phyloP scores from a whole-genome alignment of 2,888 invertebrate genomes.

The Lasioglossum malachurum region DNA sequence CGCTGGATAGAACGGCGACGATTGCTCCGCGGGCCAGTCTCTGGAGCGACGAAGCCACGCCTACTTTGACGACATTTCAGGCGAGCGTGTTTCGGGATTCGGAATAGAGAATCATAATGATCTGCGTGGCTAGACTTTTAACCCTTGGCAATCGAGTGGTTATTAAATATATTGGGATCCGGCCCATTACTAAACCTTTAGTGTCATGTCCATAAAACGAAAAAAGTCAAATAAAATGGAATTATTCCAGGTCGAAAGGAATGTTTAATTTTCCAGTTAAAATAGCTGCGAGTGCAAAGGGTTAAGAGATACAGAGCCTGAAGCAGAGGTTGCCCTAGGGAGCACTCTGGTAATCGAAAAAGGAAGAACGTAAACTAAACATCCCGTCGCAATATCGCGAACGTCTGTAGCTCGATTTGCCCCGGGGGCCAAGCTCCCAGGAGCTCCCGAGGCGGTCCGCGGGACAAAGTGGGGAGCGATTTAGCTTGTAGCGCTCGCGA shows the following conservation, averaged over 20 bases:
- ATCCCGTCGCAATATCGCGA: neutral
- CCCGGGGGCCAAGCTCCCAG: neutral
- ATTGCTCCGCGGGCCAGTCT: neutral
- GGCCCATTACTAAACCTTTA: too few relatives aligned
- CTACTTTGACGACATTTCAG: neutral
- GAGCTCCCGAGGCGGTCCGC: neutral
- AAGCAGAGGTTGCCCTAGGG: neutral
- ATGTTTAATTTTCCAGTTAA: too few relatives aligned
- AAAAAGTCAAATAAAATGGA: too few relatives aligned
- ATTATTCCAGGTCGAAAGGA: too few relatives aligned
- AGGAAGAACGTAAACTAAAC: neutral
- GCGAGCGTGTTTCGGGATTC: neutral
- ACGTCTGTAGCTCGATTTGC: neutral
- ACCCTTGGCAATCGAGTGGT: too few relatives aligned
- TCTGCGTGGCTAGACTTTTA: neutral
- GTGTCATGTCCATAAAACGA: too few relatives aligned
- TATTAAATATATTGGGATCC: too few relatives aligned
- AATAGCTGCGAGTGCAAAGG: too few relatives aligned
- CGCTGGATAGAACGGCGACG: neutral
- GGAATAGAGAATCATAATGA: neutral
- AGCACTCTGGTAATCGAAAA: neutral
- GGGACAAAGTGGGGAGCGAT: neutral
- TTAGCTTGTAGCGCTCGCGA: neutral
- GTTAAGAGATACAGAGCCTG: neutral
- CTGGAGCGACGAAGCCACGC: neutral